phyloP scores from a whole-genome alignment of 2,888 invertebrate genomes.

The Cheilosia vulpina region DNA sequence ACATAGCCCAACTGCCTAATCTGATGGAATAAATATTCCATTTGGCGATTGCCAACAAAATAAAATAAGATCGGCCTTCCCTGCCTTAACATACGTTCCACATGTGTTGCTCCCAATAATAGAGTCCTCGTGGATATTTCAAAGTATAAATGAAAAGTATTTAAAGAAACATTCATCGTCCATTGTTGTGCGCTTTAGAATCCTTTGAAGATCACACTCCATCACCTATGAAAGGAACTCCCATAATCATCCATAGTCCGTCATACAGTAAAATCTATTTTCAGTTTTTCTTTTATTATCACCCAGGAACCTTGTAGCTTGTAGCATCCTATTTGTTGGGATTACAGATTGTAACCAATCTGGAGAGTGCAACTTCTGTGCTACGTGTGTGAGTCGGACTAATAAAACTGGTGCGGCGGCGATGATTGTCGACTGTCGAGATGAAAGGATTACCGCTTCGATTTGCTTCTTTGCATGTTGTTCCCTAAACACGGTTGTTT shows the following conservation, averaged over 20 bases:
- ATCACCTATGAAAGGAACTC: slow-evolving; percentile 31
- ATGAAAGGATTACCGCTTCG: slow-evolving; percentile 43
- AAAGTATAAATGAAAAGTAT: neutral
- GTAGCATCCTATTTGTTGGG: neutral
- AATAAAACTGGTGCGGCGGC: slow-evolving; percentile 20
- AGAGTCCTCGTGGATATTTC: neutral
- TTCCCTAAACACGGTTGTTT: slow-evolving; percentile 20
- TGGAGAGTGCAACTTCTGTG: slow-evolving; percentile 27
- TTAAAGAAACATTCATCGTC: neutral
- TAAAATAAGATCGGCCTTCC: too few relatives aligned
- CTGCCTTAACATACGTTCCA: too few relatives aligned
- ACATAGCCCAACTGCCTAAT: too few relatives aligned
- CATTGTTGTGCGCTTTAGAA: neutral
- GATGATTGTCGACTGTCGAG: slow-evolving; percentile 16
- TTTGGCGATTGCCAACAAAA: too few relatives aligned
- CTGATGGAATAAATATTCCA: too few relatives aligned
- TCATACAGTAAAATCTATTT: slow-evolving; percentile 33
- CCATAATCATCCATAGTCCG: slow-evolving; percentile 46
- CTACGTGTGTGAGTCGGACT: slow-evolving; percentile 20
- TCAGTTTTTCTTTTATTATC: slow-evolving; percentile 16
- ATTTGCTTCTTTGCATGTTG: neutral
- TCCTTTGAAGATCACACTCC: neutral
- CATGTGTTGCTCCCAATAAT: neutral
- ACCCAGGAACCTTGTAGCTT: neutral
- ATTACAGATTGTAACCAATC: slow-evolving; percentile 29